A percentile compares a stretch with the other conserved stretches of the same genome.
phyloP scores from a whole-genome alignment of 2,888 invertebrate genomes.

The Stratiomys singularior region DNA sequence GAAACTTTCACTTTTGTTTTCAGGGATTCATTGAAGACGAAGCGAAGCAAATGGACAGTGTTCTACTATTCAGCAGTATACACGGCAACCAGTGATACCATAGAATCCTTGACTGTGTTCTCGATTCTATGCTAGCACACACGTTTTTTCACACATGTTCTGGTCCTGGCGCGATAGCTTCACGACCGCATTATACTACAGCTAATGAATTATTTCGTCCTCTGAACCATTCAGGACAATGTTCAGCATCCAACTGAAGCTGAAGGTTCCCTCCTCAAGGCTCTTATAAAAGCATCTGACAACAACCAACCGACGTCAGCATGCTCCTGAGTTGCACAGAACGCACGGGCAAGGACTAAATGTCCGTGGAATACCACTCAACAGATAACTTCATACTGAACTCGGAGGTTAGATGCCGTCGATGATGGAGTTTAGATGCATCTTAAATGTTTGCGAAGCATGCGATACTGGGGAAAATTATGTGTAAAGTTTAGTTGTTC shows the following conservation, averaged over 20 bases:
- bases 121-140: not conserved
- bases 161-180: not conserved
- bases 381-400: slow-evolving; percentile 1
- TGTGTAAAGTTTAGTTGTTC: too few species aligned
- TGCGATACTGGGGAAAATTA: too few species aligned
- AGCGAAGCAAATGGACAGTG: not conserved
- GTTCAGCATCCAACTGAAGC: slow-evolving; percentile 60
- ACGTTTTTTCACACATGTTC: not conserved
- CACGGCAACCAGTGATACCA: not conserved
- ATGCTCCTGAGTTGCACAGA: slow-evolving; percentile 16
- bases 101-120: not conserved
- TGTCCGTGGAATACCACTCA: not conserved
- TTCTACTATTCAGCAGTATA: not conserved
- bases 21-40: slow-evolving; percentile 5
- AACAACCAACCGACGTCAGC: slow-evolving; percentile 5
- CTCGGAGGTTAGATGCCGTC: not conserved
- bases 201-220: slow-evolving; percentile 33
- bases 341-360: slow-evolving; percentile 19
- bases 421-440: not conserved
- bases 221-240: slow-evolving; percentile 53
- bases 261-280: slow-evolving; percentile 7
- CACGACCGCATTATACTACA: not conserved
- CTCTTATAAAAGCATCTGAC: slow-evolving; percentile 36
- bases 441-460: too few species aligned
- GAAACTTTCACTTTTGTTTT: slow-evolving; percentile 43